Evolutionary conservation across 2,797 vertebrate genomes (phyloP).

Genomic region (Anguilla megastoma): DNA sequence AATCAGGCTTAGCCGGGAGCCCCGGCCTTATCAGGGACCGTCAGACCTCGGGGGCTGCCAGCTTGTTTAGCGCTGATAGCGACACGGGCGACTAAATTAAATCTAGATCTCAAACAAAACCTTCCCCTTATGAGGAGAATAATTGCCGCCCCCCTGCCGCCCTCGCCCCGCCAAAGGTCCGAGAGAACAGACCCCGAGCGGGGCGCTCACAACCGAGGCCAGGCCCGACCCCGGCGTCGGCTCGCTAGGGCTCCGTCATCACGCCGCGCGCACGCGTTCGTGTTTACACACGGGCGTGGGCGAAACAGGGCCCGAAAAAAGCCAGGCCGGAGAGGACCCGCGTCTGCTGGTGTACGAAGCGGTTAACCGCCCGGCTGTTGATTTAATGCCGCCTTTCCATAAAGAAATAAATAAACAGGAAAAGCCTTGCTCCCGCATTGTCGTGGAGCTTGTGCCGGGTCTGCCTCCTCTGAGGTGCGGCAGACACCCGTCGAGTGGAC

Average conservation of each 20-base stretch:
- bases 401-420: not conserved
- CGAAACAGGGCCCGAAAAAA: not conserved
- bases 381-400: conserved; percentile 29
- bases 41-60: conserved; percentile 58
- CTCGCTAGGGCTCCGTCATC: conserved; percentile 28
- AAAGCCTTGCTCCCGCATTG: conserved; percentile 39
- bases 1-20: conserved; percentile 58
- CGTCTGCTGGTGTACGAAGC: conserved; percentile 23
- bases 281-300: not conserved
- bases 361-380: conserved; percentile 43
- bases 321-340: conserved; percentile 28
- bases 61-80: conserved; percentile 58
- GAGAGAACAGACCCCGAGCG: conserved; percentile 41
- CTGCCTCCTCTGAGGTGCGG: conserved; percentile 20
- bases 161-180: conserved; percentile 21
- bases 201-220: conserved; percentile 18
- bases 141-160: conserved; percentile 37
- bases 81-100: conserved; percentile 56
- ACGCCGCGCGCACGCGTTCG: not conserved
- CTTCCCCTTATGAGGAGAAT: conserved; percentile 50
- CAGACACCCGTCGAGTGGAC: conserved; percentile 55
- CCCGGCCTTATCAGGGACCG: conserved; percentile 58
- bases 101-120: conserved; percentile 59
- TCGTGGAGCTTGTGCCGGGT: conserved; percentile 33
- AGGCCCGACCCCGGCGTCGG: conserved; percentile 18